Percentiles rank a stretch among this genome's conserved stretches.
Conservation (phyloP, 2,888 invertebrate genomes). For the Acanthosepion pharaonis region DNA sequence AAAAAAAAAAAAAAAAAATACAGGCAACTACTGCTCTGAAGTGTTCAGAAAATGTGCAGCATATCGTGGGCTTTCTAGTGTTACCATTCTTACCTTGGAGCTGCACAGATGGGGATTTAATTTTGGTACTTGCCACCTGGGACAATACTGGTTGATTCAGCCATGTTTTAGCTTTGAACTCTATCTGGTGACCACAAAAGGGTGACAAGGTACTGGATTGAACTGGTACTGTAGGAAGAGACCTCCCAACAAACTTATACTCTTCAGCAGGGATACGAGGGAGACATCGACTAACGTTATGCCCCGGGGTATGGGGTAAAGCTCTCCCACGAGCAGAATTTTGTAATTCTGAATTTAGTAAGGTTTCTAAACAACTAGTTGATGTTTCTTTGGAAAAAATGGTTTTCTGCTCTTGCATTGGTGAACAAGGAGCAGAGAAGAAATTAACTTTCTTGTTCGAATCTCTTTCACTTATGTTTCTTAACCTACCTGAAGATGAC, state of each 20-base stretch:
- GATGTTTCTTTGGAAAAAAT: neutral
- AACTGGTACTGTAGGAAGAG: neutral
- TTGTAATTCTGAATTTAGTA: neutral
- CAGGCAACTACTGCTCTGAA: neutral
- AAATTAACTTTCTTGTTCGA: neutral
- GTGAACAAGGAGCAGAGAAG: neutral
- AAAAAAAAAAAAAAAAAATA: neutral
- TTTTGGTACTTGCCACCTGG: neutral
- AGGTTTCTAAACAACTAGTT: neutral
- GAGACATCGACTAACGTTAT: neutral
- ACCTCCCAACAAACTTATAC: neutral
- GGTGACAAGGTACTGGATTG: slow-evolving; percentile 17
- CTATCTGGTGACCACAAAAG: neutral
- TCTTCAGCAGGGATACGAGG: neutral
- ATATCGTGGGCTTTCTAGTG: neutral
- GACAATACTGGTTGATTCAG: neutral
- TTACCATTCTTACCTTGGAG: slow-evolving; percentile 33
- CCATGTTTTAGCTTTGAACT: neutral
- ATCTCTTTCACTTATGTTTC: neutral
- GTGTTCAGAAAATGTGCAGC: neutral
- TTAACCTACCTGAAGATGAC: neutral
- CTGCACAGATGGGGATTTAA: neutral
- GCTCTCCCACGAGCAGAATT: neutral
- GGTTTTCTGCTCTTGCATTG: neutral
- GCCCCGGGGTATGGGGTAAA: neutral